phyloP scores from a whole-genome alignment of 2,888 invertebrate genomes.

The Lissocephala sabroskyi region DNA sequence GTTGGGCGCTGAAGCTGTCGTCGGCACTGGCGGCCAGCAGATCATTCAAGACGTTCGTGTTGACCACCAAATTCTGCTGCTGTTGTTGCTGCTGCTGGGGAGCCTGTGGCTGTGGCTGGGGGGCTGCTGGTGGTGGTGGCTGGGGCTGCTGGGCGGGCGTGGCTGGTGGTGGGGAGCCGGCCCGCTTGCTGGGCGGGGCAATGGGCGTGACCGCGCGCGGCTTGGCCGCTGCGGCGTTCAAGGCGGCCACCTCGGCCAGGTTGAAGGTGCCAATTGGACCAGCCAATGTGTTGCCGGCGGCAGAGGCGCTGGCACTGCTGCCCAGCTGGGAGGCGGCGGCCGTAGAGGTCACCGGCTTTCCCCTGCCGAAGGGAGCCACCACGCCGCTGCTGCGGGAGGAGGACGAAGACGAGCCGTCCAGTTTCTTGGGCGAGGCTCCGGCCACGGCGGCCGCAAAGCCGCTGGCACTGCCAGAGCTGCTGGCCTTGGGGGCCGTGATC shows the following conservation, averaged over 20 bases:
- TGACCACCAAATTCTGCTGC: conserved; percentile 56
- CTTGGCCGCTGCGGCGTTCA: conserved; percentile 63
- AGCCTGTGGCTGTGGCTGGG: not conserved
- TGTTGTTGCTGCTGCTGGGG: conserved; percentile 11
- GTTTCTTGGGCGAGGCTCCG: conserved; percentile 58
- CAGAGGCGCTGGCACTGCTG: conserved; percentile 47
- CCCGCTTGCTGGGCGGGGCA: conserved; percentile 61
- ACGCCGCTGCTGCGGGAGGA: conserved; percentile 57
- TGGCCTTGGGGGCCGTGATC: not conserved
- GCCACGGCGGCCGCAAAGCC: too few relatives aligned
- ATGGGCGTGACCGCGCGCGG: conserved; percentile 69
- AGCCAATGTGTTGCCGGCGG: conserved; percentile 68
- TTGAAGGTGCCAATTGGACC: conserved; percentile 69
- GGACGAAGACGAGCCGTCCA: conserved; percentile 30
- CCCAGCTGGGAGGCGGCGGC: conserved; percentile 43
- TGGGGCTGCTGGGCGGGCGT: conserved; percentile 14
- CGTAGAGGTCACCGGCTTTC: conserved; percentile 55
- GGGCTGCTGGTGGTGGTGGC: conserved; percentile 15
- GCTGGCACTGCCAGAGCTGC: not conserved
- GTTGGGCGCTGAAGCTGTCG: conserved; percentile 60
- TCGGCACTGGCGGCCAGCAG: conserved; percentile 28
- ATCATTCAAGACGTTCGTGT: conserved; percentile 46
- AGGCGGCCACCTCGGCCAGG: conserved; percentile 70
- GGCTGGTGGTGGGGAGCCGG: conserved; percentile 39
- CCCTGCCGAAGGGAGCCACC: conserved; percentile 66